Conservation (phyloP, 37 sponge, comb jelly and placozoan genomes). For the Theonella swinhoei region DNA sequence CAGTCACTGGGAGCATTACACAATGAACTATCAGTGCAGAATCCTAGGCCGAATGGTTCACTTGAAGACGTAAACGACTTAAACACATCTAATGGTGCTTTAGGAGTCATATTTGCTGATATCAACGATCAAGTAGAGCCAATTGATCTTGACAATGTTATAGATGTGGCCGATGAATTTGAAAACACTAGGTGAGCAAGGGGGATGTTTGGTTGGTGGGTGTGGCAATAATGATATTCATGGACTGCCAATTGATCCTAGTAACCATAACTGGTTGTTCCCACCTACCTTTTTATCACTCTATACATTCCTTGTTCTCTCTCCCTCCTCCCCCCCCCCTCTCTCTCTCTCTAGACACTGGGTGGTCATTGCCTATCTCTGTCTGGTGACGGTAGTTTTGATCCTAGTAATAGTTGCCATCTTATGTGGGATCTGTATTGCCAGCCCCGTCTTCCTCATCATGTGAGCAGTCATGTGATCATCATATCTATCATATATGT, state of each 20-base stretch:
- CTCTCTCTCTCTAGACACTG: conserved; percentile 38
- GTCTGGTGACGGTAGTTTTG: conserved; percentile 15
- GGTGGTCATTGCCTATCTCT: conserved; percentile 41
- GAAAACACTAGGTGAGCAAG: neutral
- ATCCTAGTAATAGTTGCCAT: conserved; percentile 2
- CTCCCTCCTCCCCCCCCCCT: neutral
- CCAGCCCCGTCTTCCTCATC: conserved; percentile 20
- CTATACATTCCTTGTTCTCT: neutral
- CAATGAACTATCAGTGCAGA: neutral
- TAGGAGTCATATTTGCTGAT: neutral
- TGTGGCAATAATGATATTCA: neutral
- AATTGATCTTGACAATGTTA: neutral
- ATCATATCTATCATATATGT: no score
- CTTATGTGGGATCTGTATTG: conserved; percentile 13
- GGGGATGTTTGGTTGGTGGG: neutral
- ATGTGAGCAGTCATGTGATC: conserved; percentile 8
- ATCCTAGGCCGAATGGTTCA: neutral
- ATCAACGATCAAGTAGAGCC: neutral
- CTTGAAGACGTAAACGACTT: neutral
- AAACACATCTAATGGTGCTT: neutral
- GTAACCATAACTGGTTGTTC: neutral
- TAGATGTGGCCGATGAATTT: neutral
- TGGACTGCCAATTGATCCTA: no score
- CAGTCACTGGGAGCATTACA: neutral
- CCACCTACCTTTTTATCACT: neutral